These are phyloP conservation scores for Aporrectodea caliginosa DNA, from an alignment of 1,140 invertebrate species.

Conservation along the genomic window DNA sequence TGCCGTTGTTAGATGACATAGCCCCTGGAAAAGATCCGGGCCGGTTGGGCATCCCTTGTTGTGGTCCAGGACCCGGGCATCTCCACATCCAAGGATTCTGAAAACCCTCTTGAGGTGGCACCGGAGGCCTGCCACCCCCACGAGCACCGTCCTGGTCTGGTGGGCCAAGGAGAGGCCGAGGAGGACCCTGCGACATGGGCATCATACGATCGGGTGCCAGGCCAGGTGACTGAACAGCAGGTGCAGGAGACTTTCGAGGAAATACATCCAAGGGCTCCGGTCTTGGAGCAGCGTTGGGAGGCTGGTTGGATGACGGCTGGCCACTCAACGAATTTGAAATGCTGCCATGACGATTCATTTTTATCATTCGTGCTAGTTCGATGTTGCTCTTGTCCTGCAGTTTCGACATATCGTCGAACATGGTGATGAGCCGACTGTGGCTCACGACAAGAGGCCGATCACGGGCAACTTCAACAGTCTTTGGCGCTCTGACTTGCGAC, in stretches of 20 bases:
- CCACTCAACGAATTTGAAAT: not conserved
- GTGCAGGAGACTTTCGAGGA: not conserved
- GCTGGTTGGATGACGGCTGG: not conserved
- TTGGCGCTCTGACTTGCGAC: not conserved
- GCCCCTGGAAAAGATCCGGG: not conserved
- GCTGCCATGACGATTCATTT: not conserved
- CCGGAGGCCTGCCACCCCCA: not conserved
- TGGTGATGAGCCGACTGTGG: slow-evolving; percentile 11
- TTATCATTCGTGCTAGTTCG: slow-evolving; percentile 6
- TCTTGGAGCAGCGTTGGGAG: not conserved
- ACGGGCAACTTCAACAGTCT: not conserved
- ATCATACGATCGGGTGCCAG: too few species aligned
- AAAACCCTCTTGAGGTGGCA: too few species aligned
- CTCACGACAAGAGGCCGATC: not conserved
- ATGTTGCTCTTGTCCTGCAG: slow-evolving; percentile 19
- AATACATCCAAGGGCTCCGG: not conserved
- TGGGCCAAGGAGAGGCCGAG: not conserved
- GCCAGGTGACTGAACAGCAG: not conserved
- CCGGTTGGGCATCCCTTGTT: not conserved
- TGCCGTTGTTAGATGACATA: not conserved
- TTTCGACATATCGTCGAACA: slow-evolving; percentile 17
- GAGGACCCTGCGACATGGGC: not conserved
- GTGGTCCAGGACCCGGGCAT: not conserved
- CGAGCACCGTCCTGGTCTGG: not conserved
- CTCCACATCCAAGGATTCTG: not conserved